These are phyloP conservation scores for Schlechtendalia chinensis DNA, from an alignment of 1,140 invertebrate species.

Conservation along the genomic window DNA sequence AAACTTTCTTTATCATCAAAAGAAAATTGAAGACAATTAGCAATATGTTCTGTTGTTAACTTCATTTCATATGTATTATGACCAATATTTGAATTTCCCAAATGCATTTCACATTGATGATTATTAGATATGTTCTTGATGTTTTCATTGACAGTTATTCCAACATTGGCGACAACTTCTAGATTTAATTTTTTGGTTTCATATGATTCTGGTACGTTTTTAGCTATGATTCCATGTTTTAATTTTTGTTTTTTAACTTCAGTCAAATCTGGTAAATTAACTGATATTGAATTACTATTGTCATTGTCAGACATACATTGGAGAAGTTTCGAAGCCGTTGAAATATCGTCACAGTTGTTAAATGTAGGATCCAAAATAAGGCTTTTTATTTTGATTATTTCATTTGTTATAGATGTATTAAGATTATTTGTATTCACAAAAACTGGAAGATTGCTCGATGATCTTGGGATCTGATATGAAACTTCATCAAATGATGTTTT, in stretches of 20 bases:
- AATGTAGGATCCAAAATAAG: neutral
- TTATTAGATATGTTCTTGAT: neutral
- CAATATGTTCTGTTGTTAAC: neutral
- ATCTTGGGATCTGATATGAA: neutral
- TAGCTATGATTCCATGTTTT: neutral
- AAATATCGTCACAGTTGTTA: neutral
- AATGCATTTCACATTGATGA: neutral
- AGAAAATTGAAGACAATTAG: slow-evolving; percentile 11
- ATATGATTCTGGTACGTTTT: neutral
- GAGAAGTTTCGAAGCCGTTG: neutral
- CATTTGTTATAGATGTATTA: neutral
- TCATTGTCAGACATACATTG: neutral
- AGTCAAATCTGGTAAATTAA: neutral
- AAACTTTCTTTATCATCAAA: slow-evolving; percentile 47
- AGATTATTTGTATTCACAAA: neutral
- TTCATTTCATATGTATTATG: neutral
- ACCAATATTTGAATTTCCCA: neutral
- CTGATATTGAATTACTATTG: neutral
- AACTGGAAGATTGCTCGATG: neutral
- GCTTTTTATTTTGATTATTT: neutral
- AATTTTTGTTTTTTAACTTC: neutral
- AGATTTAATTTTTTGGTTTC: neutral
- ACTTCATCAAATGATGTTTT: neutral
- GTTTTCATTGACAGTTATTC: neutral
- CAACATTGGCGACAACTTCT: neutral